phyloP scores from a whole-genome alignment of 2,113 vertebrate genomes.

The Dromaius novaehollandiae region DNA sequence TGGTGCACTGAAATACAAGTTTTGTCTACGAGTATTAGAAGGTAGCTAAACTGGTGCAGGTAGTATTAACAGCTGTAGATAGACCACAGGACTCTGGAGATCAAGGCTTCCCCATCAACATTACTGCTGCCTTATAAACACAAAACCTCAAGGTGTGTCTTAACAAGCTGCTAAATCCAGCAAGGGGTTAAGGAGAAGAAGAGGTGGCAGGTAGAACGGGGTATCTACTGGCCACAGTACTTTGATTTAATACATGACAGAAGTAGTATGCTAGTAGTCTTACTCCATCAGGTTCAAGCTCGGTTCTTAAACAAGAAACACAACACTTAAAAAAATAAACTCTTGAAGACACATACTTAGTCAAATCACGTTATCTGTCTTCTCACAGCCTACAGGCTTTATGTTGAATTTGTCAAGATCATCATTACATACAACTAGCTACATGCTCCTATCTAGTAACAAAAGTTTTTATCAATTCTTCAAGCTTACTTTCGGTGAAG shows the following conservation, averaged over 20 bases:
- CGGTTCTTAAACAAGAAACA: background rate
- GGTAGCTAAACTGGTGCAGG: background rate
- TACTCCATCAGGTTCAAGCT: background rate
- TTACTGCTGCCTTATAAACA: background rate
- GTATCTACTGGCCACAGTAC: background rate
- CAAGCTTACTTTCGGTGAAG: background rate
- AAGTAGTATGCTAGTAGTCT: background rate
- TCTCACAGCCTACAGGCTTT: background rate
- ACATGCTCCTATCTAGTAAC: background rate
- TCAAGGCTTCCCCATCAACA: background rate
- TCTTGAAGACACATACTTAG: background rate
- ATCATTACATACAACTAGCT: background rate
- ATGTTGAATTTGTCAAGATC: background rate
- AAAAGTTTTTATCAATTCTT: background rate
- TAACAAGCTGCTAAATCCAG: background rate
- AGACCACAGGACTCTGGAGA: background rate
- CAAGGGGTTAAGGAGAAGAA: background rate
- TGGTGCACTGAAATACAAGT: background rate
- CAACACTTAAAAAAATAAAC: background rate
- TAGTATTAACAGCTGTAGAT: background rate
- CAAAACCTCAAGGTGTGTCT: background rate
- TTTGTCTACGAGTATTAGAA: background rate
- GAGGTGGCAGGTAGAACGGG: background rate
- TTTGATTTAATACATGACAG: background rate
- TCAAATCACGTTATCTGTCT: background rate